Evolutionary conservation across 1,140 invertebrate genomes (phyloP).

Genomic region (Platorchestia sp.): DNA sequence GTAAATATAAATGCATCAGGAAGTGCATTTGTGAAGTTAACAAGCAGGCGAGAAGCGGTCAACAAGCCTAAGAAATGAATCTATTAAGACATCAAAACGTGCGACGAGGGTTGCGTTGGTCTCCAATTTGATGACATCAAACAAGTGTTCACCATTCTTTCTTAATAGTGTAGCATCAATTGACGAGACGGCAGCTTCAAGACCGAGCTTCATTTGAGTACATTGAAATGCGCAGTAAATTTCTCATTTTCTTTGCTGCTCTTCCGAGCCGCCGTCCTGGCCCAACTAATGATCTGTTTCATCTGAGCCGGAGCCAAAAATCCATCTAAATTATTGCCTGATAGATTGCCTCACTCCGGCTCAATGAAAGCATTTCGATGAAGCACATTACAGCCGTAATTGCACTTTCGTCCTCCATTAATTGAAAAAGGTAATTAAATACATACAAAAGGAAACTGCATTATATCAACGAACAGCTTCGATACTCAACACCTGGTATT

Average conservation of each 20-base stretch:
- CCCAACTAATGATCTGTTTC: not conserved
- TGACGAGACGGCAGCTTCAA: not conserved
- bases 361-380: not conserved
- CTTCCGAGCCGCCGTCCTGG: not conserved
- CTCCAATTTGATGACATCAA: not conserved
- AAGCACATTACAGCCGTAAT: not conserved
- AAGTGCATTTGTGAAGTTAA: too few relatives aligned
- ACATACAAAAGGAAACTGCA: not conserved
- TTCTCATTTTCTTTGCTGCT: not conserved
- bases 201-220: not conserved
- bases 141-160: not conserved
- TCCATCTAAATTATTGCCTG: constrained; percentile 8
- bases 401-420: not conserved
- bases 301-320: not conserved
- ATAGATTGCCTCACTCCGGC: not conserved
- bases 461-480: not conserved
- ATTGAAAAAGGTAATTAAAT: not conserved
- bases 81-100: not conserved
- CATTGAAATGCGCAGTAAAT: not conserved
- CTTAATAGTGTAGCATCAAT: not conserved
- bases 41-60: too few relatives aligned
- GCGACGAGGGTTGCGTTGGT: not conserved
- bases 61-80: too few relatives aligned
- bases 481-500: not conserved
- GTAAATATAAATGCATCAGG: too few relatives aligned